phyloP scores from a whole-genome alignment of 2,888 invertebrate genomes.

The Mayetiola destructor region DNA sequence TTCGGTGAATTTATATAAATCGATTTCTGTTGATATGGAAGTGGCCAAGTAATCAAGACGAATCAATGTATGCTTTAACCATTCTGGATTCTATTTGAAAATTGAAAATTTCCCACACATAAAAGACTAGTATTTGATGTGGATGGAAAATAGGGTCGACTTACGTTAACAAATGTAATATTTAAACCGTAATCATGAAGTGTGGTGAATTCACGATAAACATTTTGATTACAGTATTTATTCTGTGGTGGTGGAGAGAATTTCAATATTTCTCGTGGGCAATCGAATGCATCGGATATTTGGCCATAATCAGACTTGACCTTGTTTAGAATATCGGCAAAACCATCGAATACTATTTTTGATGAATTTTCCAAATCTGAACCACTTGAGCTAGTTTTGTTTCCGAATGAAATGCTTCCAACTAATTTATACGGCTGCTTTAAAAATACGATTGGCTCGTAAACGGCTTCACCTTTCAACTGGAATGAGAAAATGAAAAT shows the following conservation, averaged over 20 bases:
- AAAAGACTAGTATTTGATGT: neutral
- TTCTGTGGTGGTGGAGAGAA: conserved; percentile 30
- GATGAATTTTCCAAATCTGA: conserved; percentile 25
- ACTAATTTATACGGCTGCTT: conserved; percentile 31
- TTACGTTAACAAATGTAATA: neutral
- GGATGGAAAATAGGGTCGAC: neutral
- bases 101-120: neutral
- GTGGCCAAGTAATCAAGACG: conserved; percentile 32
- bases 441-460: conserved; percentile 32
- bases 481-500: conserved; percentile 19
- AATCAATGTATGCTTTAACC: conserved; percentile 31
- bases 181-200: neutral
- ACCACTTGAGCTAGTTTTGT: conserved; percentile 25
- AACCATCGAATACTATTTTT: conserved; percentile 27
- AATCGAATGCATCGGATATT: conserved; percentile 25
- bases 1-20: conserved; percentile 29
- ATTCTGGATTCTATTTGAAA: conserved; percentile 17
- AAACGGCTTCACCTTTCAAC: conserved; percentile 31
- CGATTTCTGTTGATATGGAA: conserved; percentile 29
- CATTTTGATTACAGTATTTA: neutral
- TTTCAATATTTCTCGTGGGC: conserved; percentile 33
- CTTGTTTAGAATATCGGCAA: conserved; percentile 26
- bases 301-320: neutral
- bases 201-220: neutral
- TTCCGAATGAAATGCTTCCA: conserved; percentile 30